These are phyloP conservation scores for Dasysyrphus tricinctus DNA, from an alignment of 2,888 invertebrate species.

Conservation along the genomic window DNA sequence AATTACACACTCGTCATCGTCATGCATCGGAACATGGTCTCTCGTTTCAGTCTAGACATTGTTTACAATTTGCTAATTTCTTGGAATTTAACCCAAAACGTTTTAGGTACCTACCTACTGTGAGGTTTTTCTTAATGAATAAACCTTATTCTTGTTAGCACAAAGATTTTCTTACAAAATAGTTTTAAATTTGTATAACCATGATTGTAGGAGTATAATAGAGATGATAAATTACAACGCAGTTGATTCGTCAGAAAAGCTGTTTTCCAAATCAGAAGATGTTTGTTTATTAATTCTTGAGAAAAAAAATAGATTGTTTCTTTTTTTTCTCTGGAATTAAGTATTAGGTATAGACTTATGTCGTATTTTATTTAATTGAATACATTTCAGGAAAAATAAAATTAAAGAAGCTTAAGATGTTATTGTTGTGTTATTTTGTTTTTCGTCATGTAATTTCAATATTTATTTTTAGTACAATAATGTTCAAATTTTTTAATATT, in stretches of 20 bases:
- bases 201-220: no score
- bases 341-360: no score
- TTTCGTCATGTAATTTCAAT: no score
- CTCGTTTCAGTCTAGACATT: slow-evolving; percentile 70
- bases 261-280: background rate
- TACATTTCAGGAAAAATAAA: no score
- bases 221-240: background rate
- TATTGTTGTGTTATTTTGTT: no score
- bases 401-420: no score
- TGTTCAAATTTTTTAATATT: no score
- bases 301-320: background rate
- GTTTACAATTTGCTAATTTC: slow-evolving; percentile 30
- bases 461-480: no score
- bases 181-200: no score
- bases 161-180: background rate
- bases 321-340: background rate
- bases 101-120: background rate
- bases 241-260: background rate
- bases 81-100: slow-evolving; percentile 13
- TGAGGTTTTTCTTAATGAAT: background rate
- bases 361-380: background rate
- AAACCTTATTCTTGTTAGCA: background rate
- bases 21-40: slow-evolving; percentile 20
- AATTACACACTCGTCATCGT: background rate
- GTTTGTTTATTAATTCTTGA: background rate